Evolutionary conservation across 2,113 vertebrate genomes (phyloP), one percentile per base, ranked within the genome.

Genomic region (Diadophis punctatus): DNA sequence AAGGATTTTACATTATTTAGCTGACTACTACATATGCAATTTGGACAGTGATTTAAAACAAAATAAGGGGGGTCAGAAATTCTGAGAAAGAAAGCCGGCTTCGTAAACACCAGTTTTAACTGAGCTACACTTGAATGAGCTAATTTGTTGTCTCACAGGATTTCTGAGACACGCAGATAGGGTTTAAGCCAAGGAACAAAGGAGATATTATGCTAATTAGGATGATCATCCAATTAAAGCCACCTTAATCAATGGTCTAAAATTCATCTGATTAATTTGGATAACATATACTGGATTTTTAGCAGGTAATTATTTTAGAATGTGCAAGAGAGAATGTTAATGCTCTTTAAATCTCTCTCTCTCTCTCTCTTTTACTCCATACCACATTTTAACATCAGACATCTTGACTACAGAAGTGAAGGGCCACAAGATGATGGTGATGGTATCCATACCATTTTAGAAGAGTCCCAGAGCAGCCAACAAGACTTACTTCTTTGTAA

Each of bases 1-100:
- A n/a, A 96, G 90, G 34, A 91, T 9, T 92, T 86, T 95, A 90
- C 93, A 95, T 96, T 58, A 85, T 39, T 43, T 84, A 53, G 96
- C 95, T 95, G 90, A 90, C 93, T 8, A 93, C 95, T 96, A 96
- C 94, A 93, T 27, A 16, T 30, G 25, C 53, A 48, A 48, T 27
- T 23, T 46, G 27, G 16, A 52, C 16, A 14, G 3, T 10, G 30
- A n/a, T 48, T 56, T 48, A 58, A 68, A 87, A 18, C 46, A 25
- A 87, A 91, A 27, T 25, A 87, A 91, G 2, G 34, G 25, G 22
- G 8, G 9, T 43, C 11, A n/a, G 30, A 11, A 48, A 25, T 48
- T n/a, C 43, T 49, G 23, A 12, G 53, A 55, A 86, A 91, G 39
- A 43, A 58, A 30, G 39, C 84, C n/a, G 30, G 3, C 68, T 1